phyloP scores from a whole-genome alignment of 2,888 invertebrate genomes.

The Hydrotaea cyrtoneurina region DNA sequence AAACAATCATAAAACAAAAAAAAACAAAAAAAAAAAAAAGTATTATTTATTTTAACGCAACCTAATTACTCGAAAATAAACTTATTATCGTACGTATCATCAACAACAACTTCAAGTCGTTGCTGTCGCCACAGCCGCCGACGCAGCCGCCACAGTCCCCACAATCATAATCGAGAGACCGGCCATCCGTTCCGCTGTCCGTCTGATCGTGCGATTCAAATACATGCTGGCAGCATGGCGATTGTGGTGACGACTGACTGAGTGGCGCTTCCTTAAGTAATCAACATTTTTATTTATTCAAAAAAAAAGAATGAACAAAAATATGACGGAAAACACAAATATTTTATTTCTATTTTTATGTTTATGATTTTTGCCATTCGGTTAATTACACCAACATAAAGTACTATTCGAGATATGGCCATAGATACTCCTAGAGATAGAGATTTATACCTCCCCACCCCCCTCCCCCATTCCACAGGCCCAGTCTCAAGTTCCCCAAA shows the following conservation, averaged over 20 bases:
- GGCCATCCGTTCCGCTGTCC: background rate
- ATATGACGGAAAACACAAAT: background rate
- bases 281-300: constrained; percentile 22
- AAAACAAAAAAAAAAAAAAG: no score
- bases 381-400: no score
- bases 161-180: background rate
- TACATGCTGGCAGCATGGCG: background rate
- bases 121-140: background rate
- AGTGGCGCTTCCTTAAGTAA: constrained; percentile 52
- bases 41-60: constrained; percentile 41
- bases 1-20: constrained; percentile 40
- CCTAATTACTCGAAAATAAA: constrained; percentile 41
- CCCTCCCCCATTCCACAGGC: no score
- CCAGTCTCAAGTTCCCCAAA: background rate
- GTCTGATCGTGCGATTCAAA: background rate
- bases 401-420: background rate
- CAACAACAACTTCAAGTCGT: background rate
- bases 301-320: background rate
- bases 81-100: constrained; percentile 21
- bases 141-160: no score
- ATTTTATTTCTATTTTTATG: constrained; percentile 7
- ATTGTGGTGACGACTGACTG: constrained; percentile 3
- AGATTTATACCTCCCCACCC: no score
- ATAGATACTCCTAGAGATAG: background rate
- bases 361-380: constrained; percentile 11